phyloP scores from a whole-genome alignment of 2,113 vertebrate species.

The Oncorhynchus tshawytscha region DNA sequence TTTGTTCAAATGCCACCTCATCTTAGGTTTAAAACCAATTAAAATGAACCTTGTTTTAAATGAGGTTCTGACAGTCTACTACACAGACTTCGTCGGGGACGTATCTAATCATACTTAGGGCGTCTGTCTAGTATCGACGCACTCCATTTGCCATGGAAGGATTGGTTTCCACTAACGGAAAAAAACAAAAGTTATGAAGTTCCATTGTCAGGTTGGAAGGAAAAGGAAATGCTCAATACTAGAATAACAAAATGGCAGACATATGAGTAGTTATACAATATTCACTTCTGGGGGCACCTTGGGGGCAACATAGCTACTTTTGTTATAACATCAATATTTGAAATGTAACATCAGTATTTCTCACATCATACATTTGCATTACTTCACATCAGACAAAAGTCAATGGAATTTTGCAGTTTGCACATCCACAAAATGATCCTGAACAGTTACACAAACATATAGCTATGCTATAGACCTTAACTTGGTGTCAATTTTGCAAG shows the following conservation, averaged over 20 bases:
- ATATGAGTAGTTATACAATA: neutral
- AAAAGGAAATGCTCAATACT: neutral
- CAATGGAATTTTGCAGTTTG: neutral
- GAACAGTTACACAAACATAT: neutral
- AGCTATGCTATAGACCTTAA: neutral
- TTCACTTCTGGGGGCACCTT: neutral
- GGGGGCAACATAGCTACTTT: neutral
- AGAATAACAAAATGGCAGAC: neutral
- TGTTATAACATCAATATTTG: neutral
- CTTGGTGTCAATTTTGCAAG: too few species aligned
- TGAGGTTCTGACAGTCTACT: conserved; percentile 56
- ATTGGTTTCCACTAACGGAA: conserved; percentile 72
- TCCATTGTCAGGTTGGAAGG: neutral
- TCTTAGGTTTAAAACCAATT: conserved; percentile 68
- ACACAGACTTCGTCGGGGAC: conserved; percentile 24
- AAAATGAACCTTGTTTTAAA: conserved; percentile 41
- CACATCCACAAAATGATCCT: neutral
- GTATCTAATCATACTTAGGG: conserved; percentile 59
- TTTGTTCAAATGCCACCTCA: conserved; percentile 65
- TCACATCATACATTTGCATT: neutral
- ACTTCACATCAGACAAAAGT: neutral
- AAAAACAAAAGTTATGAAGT: conserved; percentile 24
- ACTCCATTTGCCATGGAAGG: conserved; percentile 70
- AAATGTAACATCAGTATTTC: neutral
- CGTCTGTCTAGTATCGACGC: conserved; percentile 72